phyloP scores from a whole-genome alignment of 2,888 invertebrate species.

The Tipula unca region DNA sequence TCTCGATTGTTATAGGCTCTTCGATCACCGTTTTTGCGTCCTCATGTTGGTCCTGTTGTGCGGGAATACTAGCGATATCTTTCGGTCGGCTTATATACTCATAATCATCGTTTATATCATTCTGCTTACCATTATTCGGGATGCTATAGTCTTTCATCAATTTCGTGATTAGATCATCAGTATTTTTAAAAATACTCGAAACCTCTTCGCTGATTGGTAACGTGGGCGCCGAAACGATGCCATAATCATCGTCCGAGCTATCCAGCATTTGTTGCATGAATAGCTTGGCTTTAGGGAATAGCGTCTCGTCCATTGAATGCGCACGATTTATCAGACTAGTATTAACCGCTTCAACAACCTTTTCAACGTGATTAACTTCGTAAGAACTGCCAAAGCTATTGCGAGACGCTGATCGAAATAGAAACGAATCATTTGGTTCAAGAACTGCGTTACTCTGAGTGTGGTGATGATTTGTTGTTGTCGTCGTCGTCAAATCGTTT shows the following conservation, averaged over 20 bases:
- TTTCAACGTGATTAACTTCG: conserved; percentile 24
- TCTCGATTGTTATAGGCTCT: background rate
- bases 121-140: background rate
- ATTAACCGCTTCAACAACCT: conserved; percentile 37
- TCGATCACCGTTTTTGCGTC: background rate
- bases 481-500: conserved; percentile 22
- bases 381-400: conserved; percentile 27
- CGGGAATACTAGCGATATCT: background rate
- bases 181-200: background rate
- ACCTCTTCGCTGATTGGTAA: background rate
- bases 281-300: conserved; percentile 1
- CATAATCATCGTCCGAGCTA: conserved; percentile 1
- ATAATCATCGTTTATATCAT: conserved; percentile 16
- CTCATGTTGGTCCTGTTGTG: background rate
- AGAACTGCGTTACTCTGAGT: conserved; percentile 33
- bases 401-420: conserved; percentile 48
- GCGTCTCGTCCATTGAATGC: conserved; percentile 26
- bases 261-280: background rate
- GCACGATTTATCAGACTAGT: conserved; percentile 33
- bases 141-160: background rate
- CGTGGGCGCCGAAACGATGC: background rate
- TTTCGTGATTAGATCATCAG: conserved; percentile 8
- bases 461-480: background rate
- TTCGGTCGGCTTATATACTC: background rate
- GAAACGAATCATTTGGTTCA: conserved; percentile 57